These are phyloP conservation scores for Diarsia mendica DNA, from an alignment of 2,888 invertebrate species.

Conservation along the genomic window DNA sequence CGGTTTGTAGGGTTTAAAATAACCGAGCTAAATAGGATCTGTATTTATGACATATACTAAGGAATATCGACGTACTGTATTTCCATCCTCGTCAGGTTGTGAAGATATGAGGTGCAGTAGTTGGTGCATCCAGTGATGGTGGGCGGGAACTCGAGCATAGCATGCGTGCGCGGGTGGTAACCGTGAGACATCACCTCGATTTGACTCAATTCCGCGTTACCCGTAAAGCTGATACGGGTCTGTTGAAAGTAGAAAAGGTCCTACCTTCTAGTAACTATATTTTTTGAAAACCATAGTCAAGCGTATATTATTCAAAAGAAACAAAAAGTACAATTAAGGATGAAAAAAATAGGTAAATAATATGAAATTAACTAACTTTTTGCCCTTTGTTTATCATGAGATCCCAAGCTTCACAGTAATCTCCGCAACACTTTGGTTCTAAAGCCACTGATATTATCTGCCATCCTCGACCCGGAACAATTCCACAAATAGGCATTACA, in stretches of 20 bases:
- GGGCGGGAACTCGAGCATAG: conserved; percentile 84
- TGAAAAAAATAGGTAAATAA: neutral
- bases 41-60: neutral
- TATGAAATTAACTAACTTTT: conserved; percentile 73
- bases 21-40: no score
- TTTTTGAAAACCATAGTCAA: neutral
- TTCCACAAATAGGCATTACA: conserved; percentile 86
- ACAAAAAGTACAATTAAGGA: neutral
- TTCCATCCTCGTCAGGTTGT: conserved; percentile 86
- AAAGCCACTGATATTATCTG: conserved; percentile 86
- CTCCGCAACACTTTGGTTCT: conserved; percentile 82
- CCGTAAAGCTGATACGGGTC: conserved; percentile 80
- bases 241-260: conserved; percentile 55
- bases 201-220: conserved; percentile 83
- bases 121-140: conserved; percentile 86
- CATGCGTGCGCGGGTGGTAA: conserved; percentile 80
- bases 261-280: neutral
- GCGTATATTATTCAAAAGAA: no score
- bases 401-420: conserved; percentile 86
- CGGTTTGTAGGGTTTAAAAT: no score
- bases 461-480: conserved; percentile 84
- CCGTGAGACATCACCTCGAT: conserved; percentile 87
- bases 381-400: conserved; percentile 81
- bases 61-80: conserved; percentile 78
- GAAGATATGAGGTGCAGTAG: conserved; percentile 83